Base-by-base conservation (phyloP, 2,113 vertebrate species). In the Rhea pennata region DNA sequence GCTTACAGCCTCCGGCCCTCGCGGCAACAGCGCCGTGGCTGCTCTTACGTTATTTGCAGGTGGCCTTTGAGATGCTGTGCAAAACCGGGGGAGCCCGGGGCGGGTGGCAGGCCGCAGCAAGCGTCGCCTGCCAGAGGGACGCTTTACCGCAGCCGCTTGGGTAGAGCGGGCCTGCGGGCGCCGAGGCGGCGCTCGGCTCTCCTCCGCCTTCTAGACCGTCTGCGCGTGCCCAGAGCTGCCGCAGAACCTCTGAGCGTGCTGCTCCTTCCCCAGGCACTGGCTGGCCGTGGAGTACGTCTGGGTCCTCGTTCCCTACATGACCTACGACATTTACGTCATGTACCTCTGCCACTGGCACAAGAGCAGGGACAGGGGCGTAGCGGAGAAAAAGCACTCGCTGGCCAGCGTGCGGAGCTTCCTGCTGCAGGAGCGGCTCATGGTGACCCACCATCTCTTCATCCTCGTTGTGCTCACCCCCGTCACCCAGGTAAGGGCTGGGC, bases 321-420 rank as follows among this genome's bases (percentile, higher is more conserved):
- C 98, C 22, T 99, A 99, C 2, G 99, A 99, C 97, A 97, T 98
- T 87, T 99, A 98, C 0, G 99, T 99, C 96, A 99, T 99, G 99
- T 99, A 99, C 97, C 98, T 99, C 85, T 99, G 99, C 94, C 98
- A 99, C 94, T 99, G 98, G 98, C 98, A 99, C 97, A 99, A 98
- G 96, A 98, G 98, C 97, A 96, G 61, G 48, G 98, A 99, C 65
- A 98, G 97, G 86, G 98, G 98, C 4, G 96, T 97, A 6, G 74
- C 89, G 48, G 98, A 98, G 94, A 97, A 97, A 96, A 97, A 96
- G 92, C 98, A 99, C 51, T 98, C 98, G 0, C 96, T 98, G 95
- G 95, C 89, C 91, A 98, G 98, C 4, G 67, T 99, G 16, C 95
- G 97, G 88, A 98, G 98, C 46, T 99, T 99, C 95, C 97, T 99